These are phyloP conservation scores for Zalophus californianus DNA, from an alignment of 2,797 vertebrate genomes.

Conservation along the genomic window DNA sequence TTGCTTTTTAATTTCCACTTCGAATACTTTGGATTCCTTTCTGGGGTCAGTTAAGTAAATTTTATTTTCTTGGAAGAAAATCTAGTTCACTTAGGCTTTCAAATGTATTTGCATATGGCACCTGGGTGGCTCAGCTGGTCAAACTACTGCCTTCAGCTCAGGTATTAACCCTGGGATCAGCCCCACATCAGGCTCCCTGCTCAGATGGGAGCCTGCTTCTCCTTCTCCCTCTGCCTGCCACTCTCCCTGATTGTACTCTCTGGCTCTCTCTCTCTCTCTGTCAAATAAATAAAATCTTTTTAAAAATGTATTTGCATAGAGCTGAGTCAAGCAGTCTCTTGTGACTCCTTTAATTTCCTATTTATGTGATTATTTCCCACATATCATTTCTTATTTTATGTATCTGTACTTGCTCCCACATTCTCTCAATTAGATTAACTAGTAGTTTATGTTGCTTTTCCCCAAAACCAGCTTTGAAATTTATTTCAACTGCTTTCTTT, in stretches of 20 bases:
- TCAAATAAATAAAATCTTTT: not conserved
- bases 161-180: not conserved
- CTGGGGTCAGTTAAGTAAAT: not conserved
- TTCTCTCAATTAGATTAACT: slow-evolving; percentile 35
- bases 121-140: no score
- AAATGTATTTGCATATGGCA: not conserved
- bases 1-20: not conserved
- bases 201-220: not conserved
- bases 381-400: not conserved
- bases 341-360: not conserved
- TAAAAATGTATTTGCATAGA: not conserved
- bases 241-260: not conserved
- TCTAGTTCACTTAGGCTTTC: not conserved
- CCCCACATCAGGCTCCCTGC: not conserved
- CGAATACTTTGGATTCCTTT: slow-evolving; percentile 15
- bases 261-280: no score
- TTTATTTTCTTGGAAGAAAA: slow-evolving; percentile 60
- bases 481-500: slow-evolving; percentile 51
- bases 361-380: not conserved
- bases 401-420: not conserved
- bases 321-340: not conserved
- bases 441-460: not conserved
- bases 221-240: not conserved
- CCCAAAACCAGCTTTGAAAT: slow-evolving; percentile 50
- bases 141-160: no score